These are phyloP conservation scores for Prinia subflava DNA, from an alignment of 2,113 vertebrate genomes.

Conservation along the genomic window DNA sequence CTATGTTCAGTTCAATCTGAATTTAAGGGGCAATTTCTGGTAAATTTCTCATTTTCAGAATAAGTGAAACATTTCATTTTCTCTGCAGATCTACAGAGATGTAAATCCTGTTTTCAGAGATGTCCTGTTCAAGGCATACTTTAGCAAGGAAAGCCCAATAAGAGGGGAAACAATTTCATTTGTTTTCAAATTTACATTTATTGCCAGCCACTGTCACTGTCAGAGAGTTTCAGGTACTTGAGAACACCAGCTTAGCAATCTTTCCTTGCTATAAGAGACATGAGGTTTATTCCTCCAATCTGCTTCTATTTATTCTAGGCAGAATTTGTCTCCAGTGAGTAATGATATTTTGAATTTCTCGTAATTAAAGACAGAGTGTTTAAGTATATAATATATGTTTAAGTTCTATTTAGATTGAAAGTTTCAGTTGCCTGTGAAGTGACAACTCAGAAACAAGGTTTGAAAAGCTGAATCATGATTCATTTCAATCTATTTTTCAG, in stretches of 20 bases:
- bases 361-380: conserved; percentile 18
- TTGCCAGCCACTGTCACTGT: conserved; percentile 1
- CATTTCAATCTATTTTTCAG: not conserved
- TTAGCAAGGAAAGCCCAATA: not conserved
- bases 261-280: not conserved
- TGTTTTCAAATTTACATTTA: conserved; percentile 46
- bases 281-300: not conserved
- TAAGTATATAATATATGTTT: conserved; percentile 22
- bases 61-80: conserved; percentile 12
- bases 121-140: not conserved
- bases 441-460: conserved; percentile 5
- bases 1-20: not conserved
- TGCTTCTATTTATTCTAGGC: not conserved
- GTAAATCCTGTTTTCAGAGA: not conserved
- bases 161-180: not conserved
- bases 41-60: not conserved
- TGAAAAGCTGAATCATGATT: conserved; percentile 45
- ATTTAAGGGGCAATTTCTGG: not conserved
- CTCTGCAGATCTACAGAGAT: not conserved
- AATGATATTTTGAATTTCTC: conserved; percentile 13
- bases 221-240: not conserved
- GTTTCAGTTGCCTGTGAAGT: not conserved
- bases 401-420: conserved; percentile 21
- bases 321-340: not conserved
- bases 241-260: not conserved